Conservation (phyloP, 92 coral and sea anemone genomes). For the Virgularia gustaviana region DNA sequence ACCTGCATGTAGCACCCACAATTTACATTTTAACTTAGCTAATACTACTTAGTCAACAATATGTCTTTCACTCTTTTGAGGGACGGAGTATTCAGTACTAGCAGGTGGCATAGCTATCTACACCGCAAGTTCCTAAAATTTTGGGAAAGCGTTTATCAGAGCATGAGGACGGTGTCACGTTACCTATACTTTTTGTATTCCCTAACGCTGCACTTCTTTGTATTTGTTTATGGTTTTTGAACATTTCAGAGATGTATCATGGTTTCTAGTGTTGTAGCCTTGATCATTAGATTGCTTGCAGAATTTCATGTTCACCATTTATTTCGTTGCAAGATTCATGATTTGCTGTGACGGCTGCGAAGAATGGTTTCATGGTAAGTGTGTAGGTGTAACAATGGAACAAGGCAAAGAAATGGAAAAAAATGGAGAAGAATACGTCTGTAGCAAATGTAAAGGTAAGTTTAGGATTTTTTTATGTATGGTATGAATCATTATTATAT, state of each 20-base stretch:
- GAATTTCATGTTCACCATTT: background rate
- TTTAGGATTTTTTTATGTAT: background rate
- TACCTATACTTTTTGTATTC: no score
- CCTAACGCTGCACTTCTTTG: no score
- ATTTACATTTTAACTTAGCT: no score
- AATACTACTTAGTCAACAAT: no score
- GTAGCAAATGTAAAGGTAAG: slow-evolving; percentile 89
- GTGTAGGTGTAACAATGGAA: slow-evolving; percentile 90
- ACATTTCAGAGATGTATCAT: background rate
- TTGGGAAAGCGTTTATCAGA: no score
- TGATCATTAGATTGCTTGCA: background rate
- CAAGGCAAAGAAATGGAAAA: slow-evolving; percentile 89
- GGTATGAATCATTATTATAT: background rate
- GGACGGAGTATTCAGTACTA: no score
- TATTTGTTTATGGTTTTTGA: background rate
- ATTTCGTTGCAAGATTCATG: slow-evolving; percentile 67
- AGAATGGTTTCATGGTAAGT: slow-evolving; percentile 96
- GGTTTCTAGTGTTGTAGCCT: background rate
- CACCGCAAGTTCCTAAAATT: no score
- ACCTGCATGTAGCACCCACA: no score
- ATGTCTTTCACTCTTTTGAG: no score
- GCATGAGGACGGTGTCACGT: no score
- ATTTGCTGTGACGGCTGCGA: slow-evolving; percentile 95
- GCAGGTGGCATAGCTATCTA: no score
- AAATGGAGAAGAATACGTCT: slow-evolving; percentile 70